Evolutionary conservation across 2,888 invertebrate genomes (phyloP).

Genomic region (Agrochola lychnidis): DNA sequence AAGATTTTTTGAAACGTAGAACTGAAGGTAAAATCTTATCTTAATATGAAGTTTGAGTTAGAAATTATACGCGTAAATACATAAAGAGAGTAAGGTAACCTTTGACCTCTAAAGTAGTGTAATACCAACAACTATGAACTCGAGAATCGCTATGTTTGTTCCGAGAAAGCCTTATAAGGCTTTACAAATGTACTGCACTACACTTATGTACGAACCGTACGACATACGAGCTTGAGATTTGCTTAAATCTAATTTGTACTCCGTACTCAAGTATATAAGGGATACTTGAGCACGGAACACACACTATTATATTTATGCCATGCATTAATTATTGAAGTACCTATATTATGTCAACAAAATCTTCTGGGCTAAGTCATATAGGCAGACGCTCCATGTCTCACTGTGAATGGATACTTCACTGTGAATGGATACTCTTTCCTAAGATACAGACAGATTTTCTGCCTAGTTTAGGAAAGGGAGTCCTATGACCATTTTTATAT

Average conservation of each 20-base stretch:
- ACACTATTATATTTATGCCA: too few relatives aligned
- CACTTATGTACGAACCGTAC: neutral
- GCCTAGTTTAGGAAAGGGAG: too few relatives aligned
- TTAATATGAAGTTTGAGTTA: neutral
- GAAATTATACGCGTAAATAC: conserved; percentile 4
- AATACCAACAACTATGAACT: conserved; percentile 31
- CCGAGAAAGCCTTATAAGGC: conserved; percentile 37
- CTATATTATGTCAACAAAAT: too few relatives aligned
- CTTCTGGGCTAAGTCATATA: too few relatives aligned
- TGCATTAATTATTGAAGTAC: too few relatives aligned
- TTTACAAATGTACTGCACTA: conserved; percentile 6
- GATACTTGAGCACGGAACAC: too few relatives aligned
- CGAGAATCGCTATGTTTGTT: conserved; percentile 20
- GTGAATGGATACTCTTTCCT: too few relatives aligned
- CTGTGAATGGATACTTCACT: too few relatives aligned
- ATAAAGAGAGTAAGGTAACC: neutral
- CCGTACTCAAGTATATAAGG: neutral
- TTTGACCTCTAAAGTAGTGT: conserved; percentile 28
- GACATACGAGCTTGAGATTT: neutral
- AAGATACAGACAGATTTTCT: too few relatives aligned
- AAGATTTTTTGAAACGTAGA: too few relatives aligned
- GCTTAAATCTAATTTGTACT: neutral
- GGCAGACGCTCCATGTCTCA: too few relatives aligned
- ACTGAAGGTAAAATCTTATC: neutral
- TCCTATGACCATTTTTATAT: too few relatives aligned